These are phyloP conservation scores for Noctua comes DNA, from an alignment of 2,888 invertebrate genomes.

Conservation along the genomic window DNA sequence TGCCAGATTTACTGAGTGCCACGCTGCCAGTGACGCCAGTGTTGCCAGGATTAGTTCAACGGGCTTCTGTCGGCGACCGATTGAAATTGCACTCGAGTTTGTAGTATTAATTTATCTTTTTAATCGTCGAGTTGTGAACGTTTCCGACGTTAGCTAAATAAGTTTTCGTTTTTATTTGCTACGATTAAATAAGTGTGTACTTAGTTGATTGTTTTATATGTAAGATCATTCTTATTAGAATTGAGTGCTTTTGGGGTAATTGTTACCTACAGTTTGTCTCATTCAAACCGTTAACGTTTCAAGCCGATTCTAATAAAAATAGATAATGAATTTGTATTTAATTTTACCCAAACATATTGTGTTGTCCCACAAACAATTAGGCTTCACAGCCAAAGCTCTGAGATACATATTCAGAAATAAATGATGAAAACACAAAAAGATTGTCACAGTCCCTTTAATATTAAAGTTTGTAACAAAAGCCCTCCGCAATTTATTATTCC, in stretches of 20 bases:
- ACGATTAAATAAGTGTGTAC: not conserved
- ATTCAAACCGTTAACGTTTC: not conserved
- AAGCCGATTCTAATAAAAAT: not conserved
- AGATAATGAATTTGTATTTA: not conserved
- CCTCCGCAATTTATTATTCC: constrained; percentile 56
- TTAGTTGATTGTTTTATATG: not conserved
- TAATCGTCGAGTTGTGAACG: not conserved
- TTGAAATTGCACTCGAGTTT: constrained; percentile 26
- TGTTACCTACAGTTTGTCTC: not conserved
- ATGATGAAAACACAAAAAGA: constrained; percentile 29
- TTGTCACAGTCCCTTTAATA: constrained; percentile 49
- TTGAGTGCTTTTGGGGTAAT: no score
- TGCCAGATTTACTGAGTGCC: constrained; percentile 57
- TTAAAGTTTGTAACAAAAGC: constrained; percentile 52
- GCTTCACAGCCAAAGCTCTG: not conserved
- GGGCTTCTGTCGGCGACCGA: constrained; percentile 34
- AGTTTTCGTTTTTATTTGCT: not conserved
- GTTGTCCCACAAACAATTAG: not conserved
- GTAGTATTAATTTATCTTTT: constrained; percentile 7
- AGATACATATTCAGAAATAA: constrained; percentile 2
- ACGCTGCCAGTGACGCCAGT: constrained; percentile 18
- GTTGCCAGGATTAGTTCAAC: constrained; percentile 50
- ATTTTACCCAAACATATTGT: not conserved
- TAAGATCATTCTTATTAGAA: no score
- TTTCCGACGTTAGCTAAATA: constrained; percentile 3